Evolutionary conservation across 1,140 invertebrate genomes (phyloP), one percentile per base, ranked within the genome.

Genomic region (Prorops nasuta): DNA sequence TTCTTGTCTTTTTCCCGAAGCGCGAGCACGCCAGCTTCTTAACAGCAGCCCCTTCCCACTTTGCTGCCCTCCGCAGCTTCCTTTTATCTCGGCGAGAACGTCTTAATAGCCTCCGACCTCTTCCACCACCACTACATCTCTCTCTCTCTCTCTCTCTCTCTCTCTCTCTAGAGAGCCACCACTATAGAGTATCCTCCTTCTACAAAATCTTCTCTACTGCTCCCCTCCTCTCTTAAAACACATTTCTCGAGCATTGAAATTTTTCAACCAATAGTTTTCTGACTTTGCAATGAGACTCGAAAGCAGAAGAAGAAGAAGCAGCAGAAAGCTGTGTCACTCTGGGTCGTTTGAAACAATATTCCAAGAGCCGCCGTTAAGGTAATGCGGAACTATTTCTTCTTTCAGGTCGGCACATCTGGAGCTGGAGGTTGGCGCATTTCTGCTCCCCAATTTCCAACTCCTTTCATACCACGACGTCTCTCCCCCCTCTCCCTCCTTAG

Each of bases 31-130:
- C 24, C 4, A 4, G 24, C 10, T 10, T 28, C 24, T 28, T 28
- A 28, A 4, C 53, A 56, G 42, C 32, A 44, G 38, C 46, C 34
- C 47, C 40, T 19, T 24, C 17, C 3, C 19, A 3, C 15, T 21
- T 18, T 22, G 3, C 15, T n/a, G 6, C 31, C 17, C 44, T 35
- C 44, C 44, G 19, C 59, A 66, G 49, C 60, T 57, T 69, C 58
- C 70, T 70, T 76, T 74, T 71, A 75, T 76, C 70, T 68, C 54
- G 49, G 52, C 62, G 64, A 60, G 60, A 69, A 77, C 64, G 74
- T 76, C 74, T 77, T 74, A 74, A 77, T 77, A 77, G 70, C 71
- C 51, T 59, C 41, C 49, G 47, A 55, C 56, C 56, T 63, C 64
- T 42, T 51, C 43, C 31, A 43, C 66, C 62, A 61, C 63, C 59